These are phyloP conservation scores for Corythornis madagascariensis DNA, from an alignment of 2,113 vertebrate genomes.

Conservation along the genomic window DNA sequence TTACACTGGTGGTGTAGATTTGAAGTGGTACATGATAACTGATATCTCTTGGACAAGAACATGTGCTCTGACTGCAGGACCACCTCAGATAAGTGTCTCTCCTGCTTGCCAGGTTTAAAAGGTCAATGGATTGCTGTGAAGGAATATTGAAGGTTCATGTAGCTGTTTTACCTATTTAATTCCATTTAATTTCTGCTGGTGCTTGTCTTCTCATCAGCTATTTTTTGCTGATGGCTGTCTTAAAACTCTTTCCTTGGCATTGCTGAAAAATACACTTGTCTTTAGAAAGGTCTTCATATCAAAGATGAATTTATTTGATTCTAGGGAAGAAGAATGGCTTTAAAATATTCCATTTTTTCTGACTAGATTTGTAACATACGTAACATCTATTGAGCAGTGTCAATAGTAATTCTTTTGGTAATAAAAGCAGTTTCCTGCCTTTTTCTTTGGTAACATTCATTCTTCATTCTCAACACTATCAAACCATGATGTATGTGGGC, in stretches of 20 bases:
- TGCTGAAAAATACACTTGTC: background rate
- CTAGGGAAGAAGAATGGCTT: background rate
- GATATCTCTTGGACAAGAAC: background rate
- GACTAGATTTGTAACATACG: background rate
- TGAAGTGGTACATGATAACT: background rate
- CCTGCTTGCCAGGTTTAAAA: background rate
- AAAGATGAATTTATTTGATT: background rate
- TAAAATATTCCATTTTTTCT: background rate
- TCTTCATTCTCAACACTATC: background rate
- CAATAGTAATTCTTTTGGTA: background rate
- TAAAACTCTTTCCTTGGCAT: background rate
- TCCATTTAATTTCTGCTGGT: background rate
- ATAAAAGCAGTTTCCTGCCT: background rate
- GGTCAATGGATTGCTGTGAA: background rate
- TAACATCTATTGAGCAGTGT: background rate
- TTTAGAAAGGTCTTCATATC: background rate
- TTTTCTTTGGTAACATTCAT: background rate
- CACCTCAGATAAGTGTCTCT: background rate
- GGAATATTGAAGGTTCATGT: background rate
- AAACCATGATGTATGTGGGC: background rate
- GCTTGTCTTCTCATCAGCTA: background rate
- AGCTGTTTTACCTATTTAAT: background rate
- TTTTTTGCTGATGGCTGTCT: background rate
- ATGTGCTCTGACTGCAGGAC: rapidly evolving
- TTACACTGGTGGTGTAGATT: background rate